Evolutionary conservation across 2,797 vertebrate genomes (phyloP).

Genomic region (Crenichthys baileyi): DNA sequence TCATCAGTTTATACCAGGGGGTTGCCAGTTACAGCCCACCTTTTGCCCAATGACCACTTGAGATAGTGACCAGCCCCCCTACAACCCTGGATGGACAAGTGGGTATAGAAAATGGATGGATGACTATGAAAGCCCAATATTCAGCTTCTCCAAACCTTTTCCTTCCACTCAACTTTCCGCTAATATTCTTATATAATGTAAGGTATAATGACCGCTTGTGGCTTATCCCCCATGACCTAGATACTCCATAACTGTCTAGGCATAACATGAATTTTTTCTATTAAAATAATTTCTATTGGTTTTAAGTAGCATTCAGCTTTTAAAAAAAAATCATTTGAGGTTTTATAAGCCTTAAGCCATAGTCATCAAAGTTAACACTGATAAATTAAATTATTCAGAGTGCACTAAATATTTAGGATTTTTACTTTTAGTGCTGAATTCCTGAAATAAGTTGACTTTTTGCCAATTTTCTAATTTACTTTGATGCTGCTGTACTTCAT

Average conservation of each 20-base stretch:
- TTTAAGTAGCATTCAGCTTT: not conserved
- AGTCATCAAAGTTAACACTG: not conserved
- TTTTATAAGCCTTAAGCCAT: not conserved
- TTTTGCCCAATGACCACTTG: not conserved
- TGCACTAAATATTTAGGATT: not conserved
- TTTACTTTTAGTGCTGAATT: not conserved
- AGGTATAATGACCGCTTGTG: not conserved
- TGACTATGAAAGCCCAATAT: not conserved
- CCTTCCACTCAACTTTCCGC: not conserved
- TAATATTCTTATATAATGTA: not conserved
- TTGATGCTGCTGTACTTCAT: not conserved
- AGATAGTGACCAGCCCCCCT: not conserved
- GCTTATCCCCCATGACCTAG: too few species aligned
- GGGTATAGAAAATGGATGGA: not conserved
- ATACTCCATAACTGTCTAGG: not conserved
- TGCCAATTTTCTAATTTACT: not conserved
- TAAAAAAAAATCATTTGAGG: not conserved
- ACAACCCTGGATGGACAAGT: not conserved
- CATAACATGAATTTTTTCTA: not conserved
- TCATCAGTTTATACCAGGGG: not conserved
- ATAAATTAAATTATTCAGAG: not conserved
- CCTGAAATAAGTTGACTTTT: not conserved
- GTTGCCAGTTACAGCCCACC: not conserved
- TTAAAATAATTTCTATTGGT: not conserved
- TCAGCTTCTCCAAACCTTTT: not conserved